Percentiles rank a stretch among this genome's conserved stretches.
phyloP scores from a whole-genome alignment of 1,140 invertebrate genomes.

The Delia radicum region DNA sequence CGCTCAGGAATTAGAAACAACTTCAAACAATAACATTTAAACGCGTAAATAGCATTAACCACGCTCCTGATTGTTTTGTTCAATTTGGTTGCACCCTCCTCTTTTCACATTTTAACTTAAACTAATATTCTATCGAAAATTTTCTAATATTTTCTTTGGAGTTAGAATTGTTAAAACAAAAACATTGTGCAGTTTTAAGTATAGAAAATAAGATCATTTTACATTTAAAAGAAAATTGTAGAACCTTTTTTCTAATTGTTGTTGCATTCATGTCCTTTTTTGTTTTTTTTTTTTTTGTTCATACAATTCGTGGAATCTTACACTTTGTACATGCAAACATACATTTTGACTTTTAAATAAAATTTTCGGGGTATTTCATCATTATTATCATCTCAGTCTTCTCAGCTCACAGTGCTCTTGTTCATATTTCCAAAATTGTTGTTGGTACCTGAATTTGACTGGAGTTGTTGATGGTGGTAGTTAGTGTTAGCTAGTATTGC shows the following conservation, averaged over 20 bases:
- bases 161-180: background rate
- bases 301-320: conserved; percentile 14
- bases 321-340: background rate
- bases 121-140: background rate
- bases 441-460: background rate
- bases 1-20: background rate
- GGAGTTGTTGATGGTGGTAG: background rate
- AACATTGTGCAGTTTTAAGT: background rate
- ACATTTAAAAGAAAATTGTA: background rate
- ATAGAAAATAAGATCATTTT: conserved; percentile 12
- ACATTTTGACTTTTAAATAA: conserved; percentile 18
- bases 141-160: background rate
- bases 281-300: background rate
- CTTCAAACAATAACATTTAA: conserved; percentile 8
- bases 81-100: conserved; percentile 12
- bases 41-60: conserved; percentile 16
- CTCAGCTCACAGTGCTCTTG: background rate
- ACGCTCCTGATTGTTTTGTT: conserved; percentile 10
- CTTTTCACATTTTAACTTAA: background rate
- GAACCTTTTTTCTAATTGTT: background rate
- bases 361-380: conserved; percentile 22
- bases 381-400: background rate
- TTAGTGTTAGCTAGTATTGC: background rate
- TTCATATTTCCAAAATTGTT: background rate
- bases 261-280: background rate